These are phyloP conservation scores for Bufo bufo DNA, from an alignment of 2,113 vertebrate genomes.

Conservation along the genomic window DNA sequence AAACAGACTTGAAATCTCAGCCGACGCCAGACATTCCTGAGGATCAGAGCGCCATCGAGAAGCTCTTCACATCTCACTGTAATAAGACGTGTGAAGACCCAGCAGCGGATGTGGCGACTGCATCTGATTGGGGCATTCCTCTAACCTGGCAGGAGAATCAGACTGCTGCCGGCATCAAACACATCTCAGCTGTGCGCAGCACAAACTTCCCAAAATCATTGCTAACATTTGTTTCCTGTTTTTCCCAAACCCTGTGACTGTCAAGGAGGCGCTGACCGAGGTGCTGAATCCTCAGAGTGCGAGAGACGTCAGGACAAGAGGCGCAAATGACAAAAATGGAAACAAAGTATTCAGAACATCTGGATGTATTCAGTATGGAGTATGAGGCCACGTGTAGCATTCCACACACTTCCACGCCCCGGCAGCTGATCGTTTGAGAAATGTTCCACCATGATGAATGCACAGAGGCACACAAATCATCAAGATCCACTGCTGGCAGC, in stretches of 20 bases:
- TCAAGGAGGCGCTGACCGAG: not conserved
- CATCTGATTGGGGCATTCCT: conserved; percentile 10
- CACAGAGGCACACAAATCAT: too few species aligned
- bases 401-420: too few species aligned
- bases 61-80: conserved; percentile 41
- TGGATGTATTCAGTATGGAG: too few species aligned
- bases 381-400: too few species aligned
- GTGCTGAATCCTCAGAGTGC: conserved; percentile 16
- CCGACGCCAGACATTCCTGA: conserved; percentile 29
- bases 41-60: conserved; percentile 31
- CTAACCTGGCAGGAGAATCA: conserved; percentile 9
- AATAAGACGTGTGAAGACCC: conserved; percentile 28
- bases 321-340: too few species aligned
- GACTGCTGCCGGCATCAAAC: conserved; percentile 1
- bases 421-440: too few species aligned
- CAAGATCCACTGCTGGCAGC: too few species aligned
- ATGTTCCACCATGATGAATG: too few species aligned
- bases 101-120: not conserved
- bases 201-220: not conserved
- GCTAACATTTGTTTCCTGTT: not conserved
- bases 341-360: too few species aligned
- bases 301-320: too few species aligned
- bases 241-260: not conserved
- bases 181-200: not conserved
- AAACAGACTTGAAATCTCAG: conserved; percentile 29